A percentile compares a stretch with the other conserved stretches of the same genome.
Conservation (phyloP, 2,888 invertebrate genomes). For the Masnerella sp. region DNA sequence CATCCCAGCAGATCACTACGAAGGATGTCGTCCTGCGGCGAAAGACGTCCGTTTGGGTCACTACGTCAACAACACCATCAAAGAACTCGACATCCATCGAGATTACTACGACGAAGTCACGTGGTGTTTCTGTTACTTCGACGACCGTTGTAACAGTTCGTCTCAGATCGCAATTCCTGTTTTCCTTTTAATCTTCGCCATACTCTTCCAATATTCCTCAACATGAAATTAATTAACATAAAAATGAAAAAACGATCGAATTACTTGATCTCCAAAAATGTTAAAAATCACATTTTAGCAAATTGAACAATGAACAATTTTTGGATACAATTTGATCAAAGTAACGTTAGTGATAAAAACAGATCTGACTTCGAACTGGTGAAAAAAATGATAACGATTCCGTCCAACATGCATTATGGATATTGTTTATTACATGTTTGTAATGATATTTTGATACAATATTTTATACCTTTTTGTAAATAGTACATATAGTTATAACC, state of each 20-base stretch:
- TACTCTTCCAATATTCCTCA: constrained; percentile 15
- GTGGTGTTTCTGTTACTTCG: constrained; percentile 95
- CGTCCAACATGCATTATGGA: constrained; percentile 41
- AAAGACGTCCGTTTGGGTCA: constrained; percentile 88
- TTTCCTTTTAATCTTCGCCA: constrained; percentile 4
- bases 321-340: too few relatives aligned
- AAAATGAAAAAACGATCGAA: too few relatives aligned
- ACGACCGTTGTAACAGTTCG: constrained; percentile 88
- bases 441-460: constrained; percentile 56
- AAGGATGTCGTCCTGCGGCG: constrained; percentile 91
- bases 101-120: constrained; percentile 88
- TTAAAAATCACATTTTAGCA: too few relatives aligned
- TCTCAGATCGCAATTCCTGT: constrained; percentile 24
- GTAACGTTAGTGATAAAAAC: too few relatives aligned
- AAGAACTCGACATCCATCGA: constrained; percentile 90
- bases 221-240: constrained; percentile 6
- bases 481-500: constrained; percentile 52
- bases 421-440: constrained; percentile 41
- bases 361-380: too few relatives aligned
- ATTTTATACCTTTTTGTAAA: constrained; percentile 49
- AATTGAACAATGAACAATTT: background rate
- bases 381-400: constrained; percentile 20
- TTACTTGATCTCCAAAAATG: too few relatives aligned
- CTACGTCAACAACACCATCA: constrained; percentile 92
- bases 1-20: constrained; percentile 94